A percentile compares a stretch with the other conserved stretches of the same genome.
Conservation (phyloP, 2,113 vertebrate species). For the Grammomys dolichurus region DNA sequence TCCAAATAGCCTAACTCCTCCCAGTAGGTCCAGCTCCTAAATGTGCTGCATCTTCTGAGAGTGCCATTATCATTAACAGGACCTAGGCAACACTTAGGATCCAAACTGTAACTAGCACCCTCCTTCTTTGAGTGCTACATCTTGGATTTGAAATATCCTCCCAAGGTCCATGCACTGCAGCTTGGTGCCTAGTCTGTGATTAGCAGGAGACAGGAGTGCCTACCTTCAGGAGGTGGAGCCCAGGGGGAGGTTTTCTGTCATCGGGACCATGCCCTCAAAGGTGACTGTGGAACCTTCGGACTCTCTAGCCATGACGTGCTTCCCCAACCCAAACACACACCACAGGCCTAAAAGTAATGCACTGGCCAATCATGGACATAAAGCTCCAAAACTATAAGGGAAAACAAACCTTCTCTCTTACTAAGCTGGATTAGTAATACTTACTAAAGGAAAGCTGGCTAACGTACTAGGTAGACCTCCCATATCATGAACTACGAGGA, state of each 20-base stretch:
- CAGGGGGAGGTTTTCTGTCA: background rate
- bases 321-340: background rate
- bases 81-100: background rate
- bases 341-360: background rate
- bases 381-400: background rate
- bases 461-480: background rate
- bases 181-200: background rate
- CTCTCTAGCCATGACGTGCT: background rate
- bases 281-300: background rate
- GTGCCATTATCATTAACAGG: too few species aligned
- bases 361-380: background rate
- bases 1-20: background rate
- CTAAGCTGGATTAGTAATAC: background rate
- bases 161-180: background rate
- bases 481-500: slow-evolving; percentile 39
- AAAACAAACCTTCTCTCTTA: background rate
- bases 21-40: background rate
- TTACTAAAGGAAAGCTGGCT: background rate
- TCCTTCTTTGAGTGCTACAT: background rate
- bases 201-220: background rate
- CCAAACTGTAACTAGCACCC: background rate
- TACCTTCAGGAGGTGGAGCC: background rate
- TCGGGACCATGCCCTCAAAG: background rate
- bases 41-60: background rate
- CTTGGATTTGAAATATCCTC: background rate